A percentile compares a stretch with the other conserved stretches of the same genome.
Evolutionary conservation across 2,113 vertebrate genomes (phyloP).

Genomic region (Hyperoodon ampullatus): DNA sequence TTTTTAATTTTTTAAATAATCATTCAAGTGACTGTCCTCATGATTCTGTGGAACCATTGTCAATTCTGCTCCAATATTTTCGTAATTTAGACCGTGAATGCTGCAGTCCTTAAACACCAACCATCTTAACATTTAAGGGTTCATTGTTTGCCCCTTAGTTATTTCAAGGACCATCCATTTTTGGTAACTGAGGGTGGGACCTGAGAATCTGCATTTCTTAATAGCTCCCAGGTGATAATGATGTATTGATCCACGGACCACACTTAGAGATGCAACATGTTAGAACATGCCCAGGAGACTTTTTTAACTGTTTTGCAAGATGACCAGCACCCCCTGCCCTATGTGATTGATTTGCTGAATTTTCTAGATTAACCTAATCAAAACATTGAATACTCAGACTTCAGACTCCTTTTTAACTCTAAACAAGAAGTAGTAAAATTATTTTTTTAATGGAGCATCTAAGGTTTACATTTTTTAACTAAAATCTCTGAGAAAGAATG

Average conservation of each 20-base stretch:
- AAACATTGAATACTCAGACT: not conserved
- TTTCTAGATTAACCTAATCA: slow-evolving; percentile 15
- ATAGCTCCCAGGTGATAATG: not conserved
- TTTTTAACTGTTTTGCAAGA: not conserved
- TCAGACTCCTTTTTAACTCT: not conserved
- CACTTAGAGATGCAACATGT: not conserved
- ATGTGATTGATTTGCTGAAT: not conserved
- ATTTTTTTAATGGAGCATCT: not conserved
- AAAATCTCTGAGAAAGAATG: not conserved
- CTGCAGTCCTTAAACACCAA: not conserved
- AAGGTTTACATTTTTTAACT: not conserved
- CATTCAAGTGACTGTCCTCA: not conserved
- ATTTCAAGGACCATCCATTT: not conserved
- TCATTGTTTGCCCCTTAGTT: not conserved
- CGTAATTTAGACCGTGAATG: not conserved
- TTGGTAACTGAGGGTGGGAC: not conserved
- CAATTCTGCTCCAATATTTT: not conserved
- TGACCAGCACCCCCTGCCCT: not conserved
- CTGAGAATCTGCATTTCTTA: not conserved
- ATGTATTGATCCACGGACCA: not conserved
- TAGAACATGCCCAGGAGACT: not conserved
- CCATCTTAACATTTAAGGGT: not conserved
- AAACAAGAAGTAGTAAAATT: not conserved
- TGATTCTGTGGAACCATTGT: not conserved
- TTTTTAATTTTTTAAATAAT: not conserved